These are phyloP conservation scores for Xiphydria camelus DNA, from an alignment of 2,888 invertebrate species.

Conservation along the genomic window DNA sequence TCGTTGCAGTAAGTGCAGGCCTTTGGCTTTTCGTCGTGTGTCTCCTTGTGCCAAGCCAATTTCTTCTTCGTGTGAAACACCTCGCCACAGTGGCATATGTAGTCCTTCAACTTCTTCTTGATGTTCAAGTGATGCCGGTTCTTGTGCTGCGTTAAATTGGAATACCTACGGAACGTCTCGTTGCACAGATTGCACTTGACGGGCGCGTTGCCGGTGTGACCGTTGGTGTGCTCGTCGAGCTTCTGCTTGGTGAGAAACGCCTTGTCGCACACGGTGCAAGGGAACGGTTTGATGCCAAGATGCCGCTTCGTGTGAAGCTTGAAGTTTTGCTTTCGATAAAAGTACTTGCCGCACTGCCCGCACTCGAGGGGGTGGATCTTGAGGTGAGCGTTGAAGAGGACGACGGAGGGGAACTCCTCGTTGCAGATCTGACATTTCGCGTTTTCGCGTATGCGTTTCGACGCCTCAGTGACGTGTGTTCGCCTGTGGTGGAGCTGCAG, in stretches of 20 bases:
- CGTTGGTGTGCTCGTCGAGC: constrained; percentile 78
- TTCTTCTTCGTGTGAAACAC: constrained; percentile 83
- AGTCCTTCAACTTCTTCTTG: constrained; percentile 73
- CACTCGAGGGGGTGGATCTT: constrained; percentile 83
- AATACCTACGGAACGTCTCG: constrained; percentile 79
- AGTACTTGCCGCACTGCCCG: constrained; percentile 79
- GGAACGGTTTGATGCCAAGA: constrained; percentile 74
- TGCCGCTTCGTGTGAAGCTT: constrained; percentile 80
- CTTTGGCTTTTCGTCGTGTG: constrained; percentile 80
- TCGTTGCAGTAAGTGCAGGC: constrained; percentile 84
- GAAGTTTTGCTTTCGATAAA: constrained; percentile 73
- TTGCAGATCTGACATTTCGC: constrained; percentile 67
- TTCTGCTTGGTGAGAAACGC: constrained; percentile 82
- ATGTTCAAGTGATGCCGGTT: constrained; percentile 76
- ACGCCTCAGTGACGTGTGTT: constrained; percentile 44
- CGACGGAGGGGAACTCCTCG: constrained; percentile 70
- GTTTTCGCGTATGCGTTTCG: constrained; percentile 51
- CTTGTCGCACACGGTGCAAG: constrained; percentile 79
- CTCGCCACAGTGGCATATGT: constrained; percentile 78
- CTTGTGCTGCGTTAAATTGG: constrained; percentile 83
- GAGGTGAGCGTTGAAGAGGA: constrained; percentile 73
- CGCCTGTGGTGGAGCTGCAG: constrained; percentile 51
- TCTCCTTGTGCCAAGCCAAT: constrained; percentile 83
- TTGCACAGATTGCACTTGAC: constrained; percentile 80
- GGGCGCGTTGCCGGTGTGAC: constrained; percentile 80